A percentile compares a stretch with the other conserved stretches of the same genome.
Evolutionary conservation across 2,113 vertebrate species (phyloP).

Genomic region (Aix galericulata): DNA sequence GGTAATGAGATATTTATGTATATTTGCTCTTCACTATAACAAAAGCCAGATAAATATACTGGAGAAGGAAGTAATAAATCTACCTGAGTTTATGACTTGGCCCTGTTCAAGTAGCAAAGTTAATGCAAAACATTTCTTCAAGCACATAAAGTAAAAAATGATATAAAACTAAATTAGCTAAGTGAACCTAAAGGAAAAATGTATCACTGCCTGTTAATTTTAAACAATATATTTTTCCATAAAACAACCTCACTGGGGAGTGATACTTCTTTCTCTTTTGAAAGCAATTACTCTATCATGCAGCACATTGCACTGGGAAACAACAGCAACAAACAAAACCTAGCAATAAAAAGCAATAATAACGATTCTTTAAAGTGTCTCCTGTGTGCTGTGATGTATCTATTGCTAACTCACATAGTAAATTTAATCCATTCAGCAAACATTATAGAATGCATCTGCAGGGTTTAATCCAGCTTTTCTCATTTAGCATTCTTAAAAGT

Average conservation of each 20-base stretch:
- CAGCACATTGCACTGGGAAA: neutral
- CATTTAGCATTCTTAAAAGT: conserved; percentile 12
- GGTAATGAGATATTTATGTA: neutral
- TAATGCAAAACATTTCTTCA: conserved; percentile 38
- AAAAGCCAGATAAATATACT: neutral
- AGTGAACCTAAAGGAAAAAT: conserved; percentile 37
- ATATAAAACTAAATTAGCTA: neutral
- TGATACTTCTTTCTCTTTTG: conserved; percentile 50
- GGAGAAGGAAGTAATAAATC: conserved; percentile 27
- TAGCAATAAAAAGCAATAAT: conserved; percentile 64
- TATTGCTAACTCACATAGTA: conserved; percentile 35
- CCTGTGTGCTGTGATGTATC: conserved; percentile 28
- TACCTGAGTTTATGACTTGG: conserved; percentile 22
- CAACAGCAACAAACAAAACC: conserved; percentile 3
- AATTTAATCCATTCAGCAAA: conserved; percentile 46
- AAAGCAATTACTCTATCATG: conserved; percentile 37
- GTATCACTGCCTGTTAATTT: conserved; percentile 38
- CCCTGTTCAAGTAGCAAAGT: neutral
- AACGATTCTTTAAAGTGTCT: conserved; percentile 50
- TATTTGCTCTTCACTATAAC: neutral
- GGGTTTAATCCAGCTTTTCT: neutral
- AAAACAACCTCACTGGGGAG: neutral
- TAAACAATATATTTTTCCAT: conserved; percentile 24
- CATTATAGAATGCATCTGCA: neutral
- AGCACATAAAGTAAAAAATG: conserved; percentile 20